A percentile compares a stretch with the other conserved stretches of the same genome.
These are phyloP conservation scores for Cygnus atratus DNA, from an alignment of 2,113 vertebrate genomes.

Conservation along the genomic window DNA sequence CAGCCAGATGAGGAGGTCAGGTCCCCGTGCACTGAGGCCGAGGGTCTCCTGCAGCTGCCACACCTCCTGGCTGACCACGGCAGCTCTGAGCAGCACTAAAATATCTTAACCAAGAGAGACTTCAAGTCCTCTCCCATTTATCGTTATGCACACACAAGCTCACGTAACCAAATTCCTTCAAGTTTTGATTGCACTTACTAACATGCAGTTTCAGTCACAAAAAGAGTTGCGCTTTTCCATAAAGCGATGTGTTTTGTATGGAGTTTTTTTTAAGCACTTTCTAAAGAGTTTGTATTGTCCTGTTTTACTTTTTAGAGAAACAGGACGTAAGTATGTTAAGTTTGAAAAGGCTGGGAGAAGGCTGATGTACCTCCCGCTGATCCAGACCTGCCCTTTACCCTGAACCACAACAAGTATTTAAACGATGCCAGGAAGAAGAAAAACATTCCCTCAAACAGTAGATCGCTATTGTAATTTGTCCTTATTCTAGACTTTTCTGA, in stretches of 20 bases:
- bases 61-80: accelerated
- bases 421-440: not conserved
- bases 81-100: not conserved
- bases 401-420: not conserved
- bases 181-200: not conserved
- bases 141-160: not conserved
- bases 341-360: not conserved
- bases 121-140: not conserved
- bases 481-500: not conserved
- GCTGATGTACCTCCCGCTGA: too few species aligned
- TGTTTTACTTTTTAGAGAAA: not conserved
- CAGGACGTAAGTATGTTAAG: accelerated
- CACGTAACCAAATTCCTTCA: not conserved
- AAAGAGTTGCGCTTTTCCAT: not conserved
- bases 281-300: not conserved
- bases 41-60: too few species aligned
- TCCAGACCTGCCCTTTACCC: not conserved
- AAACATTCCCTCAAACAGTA: not conserved
- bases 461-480: not conserved
- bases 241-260: not conserved
- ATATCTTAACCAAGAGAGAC: not conserved
- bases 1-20: not conserved
- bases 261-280: not conserved
- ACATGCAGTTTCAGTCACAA: not conserved
- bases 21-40: accelerated